Percentiles rank a stretch among this genome's conserved stretches.
These are phyloP conservation scores for Agriopis marginaria DNA, from an alignment of 2,888 invertebrate species.

Conservation along the genomic window DNA sequence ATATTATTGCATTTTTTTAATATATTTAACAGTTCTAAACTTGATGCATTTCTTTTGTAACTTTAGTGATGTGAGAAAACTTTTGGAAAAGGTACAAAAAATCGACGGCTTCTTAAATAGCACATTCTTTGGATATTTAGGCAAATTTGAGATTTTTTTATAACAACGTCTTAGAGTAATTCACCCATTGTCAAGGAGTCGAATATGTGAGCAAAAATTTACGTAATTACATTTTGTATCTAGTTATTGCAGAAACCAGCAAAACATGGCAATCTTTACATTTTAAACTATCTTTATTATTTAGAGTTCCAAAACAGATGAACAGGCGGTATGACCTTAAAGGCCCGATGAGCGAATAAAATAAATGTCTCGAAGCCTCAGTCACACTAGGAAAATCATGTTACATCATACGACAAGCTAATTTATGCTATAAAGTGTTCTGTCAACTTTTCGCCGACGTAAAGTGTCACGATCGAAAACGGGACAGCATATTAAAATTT, in stretches of 20 bases:
- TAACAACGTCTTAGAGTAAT: too few species aligned
- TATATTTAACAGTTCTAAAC: too few species aligned
- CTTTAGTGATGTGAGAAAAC: too few species aligned
- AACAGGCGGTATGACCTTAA: too few species aligned
- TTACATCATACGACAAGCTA: not conserved
- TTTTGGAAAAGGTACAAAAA: too few species aligned
- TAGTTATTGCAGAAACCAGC: not conserved
- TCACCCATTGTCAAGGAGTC: not conserved
- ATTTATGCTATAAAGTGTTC: not conserved
- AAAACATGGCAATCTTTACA: not conserved
- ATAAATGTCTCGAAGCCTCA: too few species aligned
- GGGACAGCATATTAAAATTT: not conserved
- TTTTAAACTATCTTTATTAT: not conserved
- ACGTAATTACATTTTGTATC: not conserved
- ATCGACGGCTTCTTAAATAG: too few species aligned
- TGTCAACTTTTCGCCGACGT: not conserved
- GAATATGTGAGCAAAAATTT: not conserved
- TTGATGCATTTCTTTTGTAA: too few species aligned
- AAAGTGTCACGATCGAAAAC: not conserved
- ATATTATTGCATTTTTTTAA: too few species aligned
- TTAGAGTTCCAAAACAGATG: too few species aligned
- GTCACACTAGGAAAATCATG: not conserved
- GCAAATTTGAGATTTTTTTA: not conserved
- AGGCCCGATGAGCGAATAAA: too few species aligned
- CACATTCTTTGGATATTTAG: too few species aligned